phyloP scores from a whole-genome alignment of 2,797 vertebrate species.

The Thamnophis elegans region DNA sequence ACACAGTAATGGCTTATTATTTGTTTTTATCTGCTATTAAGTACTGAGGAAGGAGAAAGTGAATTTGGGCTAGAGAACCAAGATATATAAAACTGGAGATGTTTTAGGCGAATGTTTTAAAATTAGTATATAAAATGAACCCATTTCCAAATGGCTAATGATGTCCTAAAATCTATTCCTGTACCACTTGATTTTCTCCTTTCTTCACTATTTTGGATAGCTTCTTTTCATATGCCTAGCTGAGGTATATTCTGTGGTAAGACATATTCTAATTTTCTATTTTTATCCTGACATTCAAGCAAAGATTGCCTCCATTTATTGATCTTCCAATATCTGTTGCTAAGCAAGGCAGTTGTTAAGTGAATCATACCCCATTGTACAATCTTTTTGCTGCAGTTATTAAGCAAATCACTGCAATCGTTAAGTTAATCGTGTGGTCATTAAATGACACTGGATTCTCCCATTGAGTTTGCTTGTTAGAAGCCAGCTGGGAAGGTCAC shows the following conservation, averaged over 20 bases:
- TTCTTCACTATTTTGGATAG: not conserved
- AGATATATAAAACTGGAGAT: not conserved
- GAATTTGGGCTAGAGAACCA: not conserved
- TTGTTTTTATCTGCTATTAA: not conserved
- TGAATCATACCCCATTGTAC: not conserved
- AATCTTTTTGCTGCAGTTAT: not conserved
- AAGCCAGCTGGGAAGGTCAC: not conserved
- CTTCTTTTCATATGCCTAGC: not conserved
- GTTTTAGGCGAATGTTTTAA: not conserved
- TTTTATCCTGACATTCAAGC: not conserved
- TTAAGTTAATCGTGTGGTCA: not conserved
- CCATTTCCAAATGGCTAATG: not conserved
- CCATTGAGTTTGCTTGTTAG: not conserved
- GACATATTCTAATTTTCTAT: not conserved
- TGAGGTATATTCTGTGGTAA: not conserved
- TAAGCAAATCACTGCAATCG: not conserved
- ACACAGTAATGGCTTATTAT: slow-evolving; percentile 13
- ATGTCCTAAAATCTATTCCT: not conserved
- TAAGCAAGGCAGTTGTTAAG: not conserved
- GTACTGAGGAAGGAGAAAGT: not conserved
- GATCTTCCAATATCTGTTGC: not conserved
- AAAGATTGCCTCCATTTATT: not conserved
- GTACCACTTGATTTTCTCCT: not conserved
- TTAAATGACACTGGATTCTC: not conserved
- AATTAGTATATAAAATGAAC: not conserved